Base-by-base conservation (phyloP, 2,888 invertebrate species). In the Drymonia ruficornis region DNA sequence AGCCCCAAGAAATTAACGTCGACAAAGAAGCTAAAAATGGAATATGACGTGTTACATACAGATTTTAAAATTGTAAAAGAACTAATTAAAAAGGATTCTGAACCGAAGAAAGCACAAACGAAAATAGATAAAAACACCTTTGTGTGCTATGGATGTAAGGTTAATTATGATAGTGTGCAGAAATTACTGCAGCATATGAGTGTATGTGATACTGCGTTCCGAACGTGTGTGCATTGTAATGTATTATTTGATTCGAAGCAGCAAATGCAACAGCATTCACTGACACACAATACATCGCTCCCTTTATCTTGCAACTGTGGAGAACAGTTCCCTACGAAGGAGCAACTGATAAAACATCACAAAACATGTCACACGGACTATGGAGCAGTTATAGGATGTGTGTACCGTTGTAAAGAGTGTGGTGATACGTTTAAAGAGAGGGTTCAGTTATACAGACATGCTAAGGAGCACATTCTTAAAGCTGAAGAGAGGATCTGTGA, bases 391-490 rank as follows among this genome's bases (percentile, higher is more conserved):
- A 67, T 83, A 51, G 87, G 87, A 0, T 85, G 79, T 49, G 69
- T 78, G 4, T 91, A 88, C 60, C 76, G 86, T 8, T 93, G 93
- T 65, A 91, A 87, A 53, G 84, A 87, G 63, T 93, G 93, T 56
- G 83, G 84, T 0, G 74, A 82, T 7, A 78, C 77, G 0, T 93
- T 89, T 43, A 83, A 78, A 64, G 86, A 90, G 31, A 70, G 88
- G 55, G 83, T 85, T 40, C 78, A 81, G 15, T 53, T 93, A 1
- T 92, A 87, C 53, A 80, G 76, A 40, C 93, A 93, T 77, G 91
- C 83, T 0, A 89, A 83, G 61, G 65, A 76, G 5, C 93, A 93
- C 72, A 63, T 92, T 5, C 59, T 82, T 4, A 86, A 86, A 51
- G 64, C 78, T 1, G 78, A 85, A 8, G 78, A 84, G 55, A 83